Evolutionary conservation across 92 coral and sea anemone species (phyloP), one percentile per base, ranked within the genome.

Genomic region (Porites evermanni): DNA sequence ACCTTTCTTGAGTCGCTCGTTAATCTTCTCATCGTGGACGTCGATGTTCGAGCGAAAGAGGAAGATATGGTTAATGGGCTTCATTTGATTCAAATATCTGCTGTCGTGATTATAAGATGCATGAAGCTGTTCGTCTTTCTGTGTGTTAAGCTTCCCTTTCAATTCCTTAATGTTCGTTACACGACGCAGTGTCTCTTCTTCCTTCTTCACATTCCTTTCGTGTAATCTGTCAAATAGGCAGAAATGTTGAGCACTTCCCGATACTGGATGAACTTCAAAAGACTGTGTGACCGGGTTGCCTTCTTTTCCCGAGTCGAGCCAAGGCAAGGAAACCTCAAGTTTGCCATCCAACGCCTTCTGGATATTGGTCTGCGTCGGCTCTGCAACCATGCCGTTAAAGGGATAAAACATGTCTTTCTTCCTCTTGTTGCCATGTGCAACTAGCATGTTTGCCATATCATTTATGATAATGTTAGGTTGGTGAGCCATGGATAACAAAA

Each of bases 401-500:
- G 95, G 91, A 14, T 81, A 52, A 54, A 92, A 92, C 91, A 86
- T 88, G 12, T 64, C 89, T 17, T 18, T 44, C 18, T 82, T 71
- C 17, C 89, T 59, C 23, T 58, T 88, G 79, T 85, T 75, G 12
- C 84, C 80, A 52, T 87, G 91, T 1, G 85, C 91, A 10, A 87
- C 88, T 6, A 87, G 89, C 88, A 82, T 83, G 82, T 87, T 83
- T 8, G 89, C 88, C 85, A 91, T 89, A 65, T 91, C 94, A 53
- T 74, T 76, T 5, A 91, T 80, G 12, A 82, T 74, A 9, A 85
- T 60, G 77, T 88, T 88, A 66, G 94, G 92, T 76, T 91, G 74
- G 56, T 84, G 69, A 24, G 60, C 70, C 84, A 84, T 91, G 3
- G 89, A 91, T 66, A 65, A 75, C 7, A 79, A 12, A 20, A 91